Base-by-base conservation (phyloP, 2,888 invertebrate genomes). In the Drosophila gaucha region DNA sequence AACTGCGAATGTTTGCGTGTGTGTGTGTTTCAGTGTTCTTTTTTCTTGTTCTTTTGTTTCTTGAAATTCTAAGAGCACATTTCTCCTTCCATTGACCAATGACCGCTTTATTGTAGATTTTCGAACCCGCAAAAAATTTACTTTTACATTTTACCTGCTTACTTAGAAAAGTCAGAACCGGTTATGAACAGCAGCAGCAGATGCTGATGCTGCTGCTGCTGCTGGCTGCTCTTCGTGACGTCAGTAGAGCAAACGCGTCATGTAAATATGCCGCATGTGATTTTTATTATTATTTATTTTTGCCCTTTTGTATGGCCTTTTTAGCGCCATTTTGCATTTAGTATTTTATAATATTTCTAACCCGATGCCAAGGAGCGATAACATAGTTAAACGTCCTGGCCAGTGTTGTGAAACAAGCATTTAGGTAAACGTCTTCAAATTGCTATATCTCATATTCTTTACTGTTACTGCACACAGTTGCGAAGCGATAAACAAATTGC, bases 241-340 rank as follows among this genome's bases (percentile, higher is more conserved):
- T 86, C 84, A 80, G 64, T 65, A 58, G 41, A 54, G 28, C 20
- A 33, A 57, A 39, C 54, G 46, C 62, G 60, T 59, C 54, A 62
- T 56, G 46, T 35, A 39, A 44, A 46, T 63, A 52, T 51, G 38
- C 39, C 57, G 55, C 79, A 78, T 82, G 79, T 79, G 79, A 67
- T 84, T 58, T 74, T 66, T 60, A 67, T 66, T 41, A 31, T n/a
- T 50, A 47, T 54, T 33, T 16, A 57, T 43, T 64, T 56, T 51
- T 75, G 60, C 60, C 66, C 74, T 70, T 79, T 82, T 54, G 56
- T 60, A 3, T 66, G 52, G 59, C 67, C 49, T 73, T 67, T 69
- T 59, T 55, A 30, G 67, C 74, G 66, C 60, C 55, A 70, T 79
- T 83, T 82, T 65, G 52, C 49, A 60, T 52, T 35, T 35, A 16